phyloP scores from a whole-genome alignment of 2,888 invertebrate species.

The Eudemis profundana region DNA sequence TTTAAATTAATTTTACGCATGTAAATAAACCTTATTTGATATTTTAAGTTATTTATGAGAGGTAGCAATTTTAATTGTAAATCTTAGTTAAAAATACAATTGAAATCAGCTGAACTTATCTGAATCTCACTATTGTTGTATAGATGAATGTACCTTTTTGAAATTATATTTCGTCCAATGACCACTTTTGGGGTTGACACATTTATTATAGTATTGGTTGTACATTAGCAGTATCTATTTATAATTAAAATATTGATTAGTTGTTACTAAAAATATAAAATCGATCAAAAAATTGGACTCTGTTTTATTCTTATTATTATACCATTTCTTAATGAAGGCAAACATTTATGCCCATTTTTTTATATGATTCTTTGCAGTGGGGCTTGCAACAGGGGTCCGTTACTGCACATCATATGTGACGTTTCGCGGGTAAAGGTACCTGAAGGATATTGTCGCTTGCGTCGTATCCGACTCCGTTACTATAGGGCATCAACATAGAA shows the following conservation, averaged over 20 bases:
- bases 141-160: slow-evolving; percentile 73
- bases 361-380: too few relatives aligned
- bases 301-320: slow-evolving; percentile 54
- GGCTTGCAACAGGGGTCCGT: too few relatives aligned
- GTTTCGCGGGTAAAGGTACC: too few relatives aligned
- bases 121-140: slow-evolving; percentile 82
- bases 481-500: too few relatives aligned
- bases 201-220: slow-evolving; percentile 74
- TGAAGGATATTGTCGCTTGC: too few relatives aligned
- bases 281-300: slow-evolving; percentile 66
- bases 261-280: slow-evolving; percentile 85
- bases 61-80: slow-evolving; percentile 74
- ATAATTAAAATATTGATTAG: slow-evolving; percentile 84
- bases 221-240: slow-evolving; percentile 82
- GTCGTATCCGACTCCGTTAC: too few relatives aligned
- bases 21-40: slow-evolving; percentile 74
- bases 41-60: slow-evolving; percentile 83
- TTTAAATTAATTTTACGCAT: slow-evolving; percentile 66
- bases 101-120: slow-evolving; percentile 82
- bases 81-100: slow-evolving; percentile 71
- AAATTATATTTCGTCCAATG: slow-evolving; percentile 81
- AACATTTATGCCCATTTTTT: too few relatives aligned
- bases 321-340: neutral
- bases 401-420: too few relatives aligned
- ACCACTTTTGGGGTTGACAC: slow-evolving; percentile 72